Base-by-base conservation (phyloP, 1,140 invertebrate species). In the Heliconius eleuchia region DNA sequence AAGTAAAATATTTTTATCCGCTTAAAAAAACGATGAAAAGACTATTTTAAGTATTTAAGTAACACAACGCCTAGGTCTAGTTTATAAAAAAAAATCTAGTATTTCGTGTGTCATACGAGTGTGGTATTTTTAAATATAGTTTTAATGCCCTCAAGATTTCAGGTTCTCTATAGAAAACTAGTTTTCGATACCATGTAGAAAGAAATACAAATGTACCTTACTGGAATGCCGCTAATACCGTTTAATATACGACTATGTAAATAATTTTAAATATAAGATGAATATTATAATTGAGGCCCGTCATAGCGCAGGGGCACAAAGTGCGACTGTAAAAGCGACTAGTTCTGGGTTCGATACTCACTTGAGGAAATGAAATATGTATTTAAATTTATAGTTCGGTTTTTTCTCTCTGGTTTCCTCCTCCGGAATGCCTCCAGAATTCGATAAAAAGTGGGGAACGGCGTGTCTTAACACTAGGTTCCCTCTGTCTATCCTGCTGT, bases 121-220 rank as follows among this genome's bases (percentile, higher is more conserved):
- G n/a, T 23, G 23, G 57, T 23, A 60, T 60, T 60, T 60, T 60
- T 60, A 60, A 60, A 60, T 60, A 60, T 60, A 60, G 57, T 66
- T 66, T 66, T 66, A 66, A 27, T 27, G 60, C 60, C 11, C 60
- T 66, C 27, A 66, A 66, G 60, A 27, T 27, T 66, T 66, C 60
- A 66, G 60, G 60, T 66, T 66, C 27, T 16, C 30, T 66, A 57
- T 23, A 23, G 23, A 66, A 30, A 66, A 66, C 60, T 16, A 16
- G 60, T 66, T 66, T 66, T 30, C n/a, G 4, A 66, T 66, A 16
- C 3, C 13, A 30, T 30, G 60, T 66, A 66, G 60, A 66, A 66
- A 66, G 60, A 66, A 66, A 66, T 66, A 66, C 13, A 66, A 66
- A 66, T 30, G 60, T 27, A 66, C 23, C 60, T 66, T 66, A 66